Conservation (phyloP, 92 coral and sea anemone genomes). For the Epizoanthus rinbou region DNA sequence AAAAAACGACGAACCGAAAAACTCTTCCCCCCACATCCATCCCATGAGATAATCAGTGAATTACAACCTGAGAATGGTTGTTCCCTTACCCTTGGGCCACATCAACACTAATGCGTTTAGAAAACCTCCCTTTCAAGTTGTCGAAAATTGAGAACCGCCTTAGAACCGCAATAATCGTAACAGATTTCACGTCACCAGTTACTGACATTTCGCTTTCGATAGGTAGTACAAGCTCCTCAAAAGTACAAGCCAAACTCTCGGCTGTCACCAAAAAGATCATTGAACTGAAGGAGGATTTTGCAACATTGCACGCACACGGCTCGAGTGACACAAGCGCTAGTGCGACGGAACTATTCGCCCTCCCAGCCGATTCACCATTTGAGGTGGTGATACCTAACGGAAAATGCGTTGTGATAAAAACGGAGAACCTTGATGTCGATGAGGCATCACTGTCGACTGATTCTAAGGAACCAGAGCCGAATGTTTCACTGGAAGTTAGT, state of each 20-base stretch:
- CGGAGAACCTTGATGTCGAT: slow-evolving; percentile 18
- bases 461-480: neutral
- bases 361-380: neutral
- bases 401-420: slow-evolving; percentile 40
- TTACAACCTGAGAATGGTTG: too few species aligned
- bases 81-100: too few species aligned
- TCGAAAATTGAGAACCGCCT: too few species aligned
- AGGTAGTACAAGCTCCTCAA: slow-evolving; percentile 12
- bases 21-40: too few species aligned
- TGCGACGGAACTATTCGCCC: neutral
- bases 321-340: slow-evolving; percentile 21
- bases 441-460: slow-evolving; percentile 2
- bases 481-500: neutral
- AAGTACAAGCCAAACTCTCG: slow-evolving; percentile 29
- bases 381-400: slow-evolving; percentile 46
- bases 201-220: neutral
- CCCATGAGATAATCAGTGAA: too few species aligned
- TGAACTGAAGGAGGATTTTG: slow-evolving; percentile 37
- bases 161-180: too few species aligned
- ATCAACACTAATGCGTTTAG: too few species aligned
- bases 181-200: too few species aligned
- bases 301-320: slow-evolving; percentile 20
- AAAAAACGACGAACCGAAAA: too few species aligned
- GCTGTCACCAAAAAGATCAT: slow-evolving; percentile 29
- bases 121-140: too few species aligned